phyloP scores from a whole-genome alignment of 2,888 invertebrate genomes.

The Tiphia femorata region DNA sequence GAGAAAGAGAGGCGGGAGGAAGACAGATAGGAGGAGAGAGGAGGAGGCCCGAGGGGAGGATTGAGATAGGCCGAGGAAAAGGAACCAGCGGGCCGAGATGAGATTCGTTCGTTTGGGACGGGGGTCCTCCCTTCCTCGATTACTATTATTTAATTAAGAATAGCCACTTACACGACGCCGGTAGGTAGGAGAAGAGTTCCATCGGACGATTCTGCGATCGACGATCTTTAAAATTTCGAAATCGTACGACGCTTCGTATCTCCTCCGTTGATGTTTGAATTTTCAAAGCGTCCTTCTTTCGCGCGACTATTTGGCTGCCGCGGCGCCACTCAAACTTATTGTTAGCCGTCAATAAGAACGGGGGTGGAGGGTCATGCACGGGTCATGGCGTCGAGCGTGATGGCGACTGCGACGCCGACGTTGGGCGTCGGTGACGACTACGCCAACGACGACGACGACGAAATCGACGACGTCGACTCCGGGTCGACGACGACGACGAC shows the following conservation, averaged over 20 bases:
- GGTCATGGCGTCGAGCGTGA: not conserved
- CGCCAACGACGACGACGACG: constrained; percentile 14
- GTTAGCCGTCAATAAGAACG: no score
- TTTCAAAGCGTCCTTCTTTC: no score
- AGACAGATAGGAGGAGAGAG: constrained; percentile 9
- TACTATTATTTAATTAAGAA: constrained; percentile 69
- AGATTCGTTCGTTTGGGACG: constrained; percentile 48
- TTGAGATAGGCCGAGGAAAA: constrained; percentile 26
- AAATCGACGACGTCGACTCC: constrained; percentile 22
- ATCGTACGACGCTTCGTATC: no score
- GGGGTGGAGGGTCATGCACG: no score
- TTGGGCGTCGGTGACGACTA: not conserved
- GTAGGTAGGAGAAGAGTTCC: not conserved
- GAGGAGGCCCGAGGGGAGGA: not conserved
- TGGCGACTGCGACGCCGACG: constrained; percentile 16
- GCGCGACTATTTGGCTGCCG: no score
- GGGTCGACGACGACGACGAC: constrained; percentile 19
- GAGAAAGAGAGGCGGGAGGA: constrained; percentile 39
- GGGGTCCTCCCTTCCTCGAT: constrained; percentile 59
- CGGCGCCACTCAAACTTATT: no score
- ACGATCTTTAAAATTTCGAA: no score
- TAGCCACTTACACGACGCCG: constrained; percentile 43
- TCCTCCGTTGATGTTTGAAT: no score
- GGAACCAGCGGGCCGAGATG: constrained; percentile 31
- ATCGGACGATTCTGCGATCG: not conserved